Evolutionary conservation across 2,888 invertebrate genomes (phyloP).

Genomic region (Sesia apiformis): DNA sequence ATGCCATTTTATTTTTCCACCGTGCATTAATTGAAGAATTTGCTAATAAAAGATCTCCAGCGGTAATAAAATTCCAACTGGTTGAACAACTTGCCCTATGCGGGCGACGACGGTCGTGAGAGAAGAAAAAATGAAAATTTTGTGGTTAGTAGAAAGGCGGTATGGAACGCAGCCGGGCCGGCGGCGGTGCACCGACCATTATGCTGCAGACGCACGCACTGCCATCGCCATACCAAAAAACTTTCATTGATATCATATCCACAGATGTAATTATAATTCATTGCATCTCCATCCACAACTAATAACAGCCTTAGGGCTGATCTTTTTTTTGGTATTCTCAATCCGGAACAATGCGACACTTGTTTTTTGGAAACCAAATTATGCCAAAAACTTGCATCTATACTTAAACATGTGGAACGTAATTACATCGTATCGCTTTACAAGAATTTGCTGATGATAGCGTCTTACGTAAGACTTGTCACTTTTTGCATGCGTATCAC

Average conservation of each 20-base stretch:
- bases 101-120: constrained; percentile 36
- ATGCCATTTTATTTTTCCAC: background rate
- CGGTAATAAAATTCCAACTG: constrained; percentile 42
- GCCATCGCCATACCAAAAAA: constrained; percentile 1
- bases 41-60: constrained; percentile 24
- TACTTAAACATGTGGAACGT: background rate
- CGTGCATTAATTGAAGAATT: constrained; percentile 17
- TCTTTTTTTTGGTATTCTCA: too few relatives aligned
- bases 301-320: too few relatives aligned
- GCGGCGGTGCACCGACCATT: constrained; percentile 12
- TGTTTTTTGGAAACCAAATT: too few relatives aligned
- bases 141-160: constrained; percentile 41
- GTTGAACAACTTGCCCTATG: constrained; percentile 36
- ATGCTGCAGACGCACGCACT: constrained; percentile 11
- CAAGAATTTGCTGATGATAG: constrained; percentile 45
- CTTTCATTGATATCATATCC: background rate
- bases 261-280: too few relatives aligned
- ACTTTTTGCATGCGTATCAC: constrained; percentile 43
- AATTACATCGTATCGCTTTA: constrained; percentile 18
- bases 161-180: constrained; percentile 5
- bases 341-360: too few relatives aligned
- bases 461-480: constrained; percentile 40
- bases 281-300: too few relatives aligned
- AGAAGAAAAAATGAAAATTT: constrained; percentile 39
- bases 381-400: too few relatives aligned